Evolutionary conservation across 2,113 vertebrate genomes (phyloP), one percentile per base, ranked within the genome.

Genomic region (Sorex araneus): DNA sequence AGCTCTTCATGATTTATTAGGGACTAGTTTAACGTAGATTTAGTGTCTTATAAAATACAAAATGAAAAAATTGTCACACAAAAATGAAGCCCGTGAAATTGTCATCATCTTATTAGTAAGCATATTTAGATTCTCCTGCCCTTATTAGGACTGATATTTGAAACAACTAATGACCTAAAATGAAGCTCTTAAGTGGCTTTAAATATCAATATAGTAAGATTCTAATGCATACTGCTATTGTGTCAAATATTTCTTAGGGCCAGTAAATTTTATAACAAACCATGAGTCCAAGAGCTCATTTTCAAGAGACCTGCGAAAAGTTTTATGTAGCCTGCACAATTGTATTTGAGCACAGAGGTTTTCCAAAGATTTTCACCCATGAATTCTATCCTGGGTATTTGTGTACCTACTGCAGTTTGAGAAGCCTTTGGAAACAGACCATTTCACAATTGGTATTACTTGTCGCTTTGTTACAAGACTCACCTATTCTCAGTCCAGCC

Each of bases 401-500:
- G 25, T 1, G 11, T 73, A 71, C 78, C 28, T n/a, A 6, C 43
- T 78, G 64, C 81, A 10, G 40, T 67, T 88, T 60, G 54, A 92
- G 93, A 81, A 89, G 30, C 36, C 6, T 12, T n/a, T 74, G 88
- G 87, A 63, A 50, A 66, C 89, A 57, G 85, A 80, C 64, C 8
- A 40, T 87, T 94, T 89, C 83, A 71, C 85, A 95, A 81, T 96
- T 89, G 40, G 54, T 79, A 73, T 77, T 82, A 82, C 85, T 94
- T 90, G 82, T 89, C 34, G 34, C 84, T 94, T 95, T 94, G 79
- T 96, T 96, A 89, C 94, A 91, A 96, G 96, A 94, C 93, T 92
- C 73, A 92, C 94, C 97, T 97, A 94, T 96, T 97, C 97, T 98
- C 95, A 97, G 98, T 97, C 96, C 97, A 94, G 96, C 96, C 97